Percentiles rank a stretch among this genome's conserved stretches.
phyloP scores from a whole-genome alignment of 37 sponge, comb jelly and placozoan genomes.

The Tethya wilhelma region DNA sequence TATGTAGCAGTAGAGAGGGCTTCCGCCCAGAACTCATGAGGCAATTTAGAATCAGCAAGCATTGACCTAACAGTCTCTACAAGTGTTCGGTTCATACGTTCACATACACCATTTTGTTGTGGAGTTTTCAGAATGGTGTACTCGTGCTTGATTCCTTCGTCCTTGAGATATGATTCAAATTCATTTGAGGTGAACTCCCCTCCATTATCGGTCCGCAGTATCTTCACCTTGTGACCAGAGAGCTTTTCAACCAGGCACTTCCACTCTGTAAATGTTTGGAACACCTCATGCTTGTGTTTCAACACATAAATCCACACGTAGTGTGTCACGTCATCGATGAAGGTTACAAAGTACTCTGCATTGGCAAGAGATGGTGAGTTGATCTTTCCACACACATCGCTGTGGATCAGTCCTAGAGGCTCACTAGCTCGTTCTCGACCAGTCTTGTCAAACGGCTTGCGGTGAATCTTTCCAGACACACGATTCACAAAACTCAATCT shows the following conservation, averaged over 20 bases:
- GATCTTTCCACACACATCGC: conserved; percentile 59
- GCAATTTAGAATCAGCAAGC: too few relatives aligned
- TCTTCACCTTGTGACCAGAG: conserved; percentile 48
- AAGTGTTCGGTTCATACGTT: too few relatives aligned
- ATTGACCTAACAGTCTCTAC: too few relatives aligned
- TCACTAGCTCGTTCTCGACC: conserved; percentile 29
- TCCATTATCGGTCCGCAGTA: conserved; percentile 52
- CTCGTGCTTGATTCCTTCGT: too few relatives aligned
- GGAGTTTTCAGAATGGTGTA: too few relatives aligned
- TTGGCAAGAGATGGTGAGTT: conserved; percentile 40
- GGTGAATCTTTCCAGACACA: conserved; percentile 34
- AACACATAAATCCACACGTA: conserved; percentile 46
- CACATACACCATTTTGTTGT: too few relatives aligned
- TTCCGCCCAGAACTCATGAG: too few relatives aligned
- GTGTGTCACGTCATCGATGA: conserved; percentile 62
- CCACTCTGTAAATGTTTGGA: conserved; percentile 39
- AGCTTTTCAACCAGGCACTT: conserved; percentile 38
- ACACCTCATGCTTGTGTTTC: conserved; percentile 46
- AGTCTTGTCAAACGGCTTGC: conserved; percentile 17
- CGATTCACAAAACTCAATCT: conserved; percentile 31
- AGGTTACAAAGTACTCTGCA: conserved; percentile 54
- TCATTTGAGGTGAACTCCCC: conserved; percentile 64
- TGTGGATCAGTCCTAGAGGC: conserved; percentile 47
- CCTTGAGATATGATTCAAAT: too few relatives aligned
- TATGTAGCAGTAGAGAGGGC: too few relatives aligned